Evolutionary conservation across 1,140 invertebrate genomes (phyloP), one percentile per base, ranked within the genome.

Genomic region (Bombus confusus): DNA sequence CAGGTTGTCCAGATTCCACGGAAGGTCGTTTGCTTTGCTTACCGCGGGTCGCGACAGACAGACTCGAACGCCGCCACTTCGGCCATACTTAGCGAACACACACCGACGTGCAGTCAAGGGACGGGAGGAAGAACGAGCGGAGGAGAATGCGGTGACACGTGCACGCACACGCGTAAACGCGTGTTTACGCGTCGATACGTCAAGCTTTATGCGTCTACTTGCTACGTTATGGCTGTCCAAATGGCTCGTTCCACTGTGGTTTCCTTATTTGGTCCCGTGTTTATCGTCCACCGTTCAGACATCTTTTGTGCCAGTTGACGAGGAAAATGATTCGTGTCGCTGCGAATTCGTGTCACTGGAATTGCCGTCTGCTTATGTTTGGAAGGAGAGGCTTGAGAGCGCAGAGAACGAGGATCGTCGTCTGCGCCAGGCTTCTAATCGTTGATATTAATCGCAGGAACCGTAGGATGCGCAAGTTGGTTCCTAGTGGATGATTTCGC

Each of bases 1-100:
- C 95, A 95, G 95, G 95, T 95, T 95, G 94, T 95, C 94, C 95
- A 95, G 94, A 95, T 95, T 95, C 95, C 95, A 94, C 91, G 94
- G 94, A 95, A 95, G 95, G 95, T 95, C 95, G 95, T 95, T 95
- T 94, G 95, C 94, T 95, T 95, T 94, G 94, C 94, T 94, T 94
- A 94, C 92, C 92, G 93, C 94, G 94, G 93, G 93, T 94, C 93
- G 92, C 91, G 93, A 90, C 90, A 88, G 88, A 86, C 89, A 91
- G 91, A 91, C 92, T 92, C 88, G 91, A 91, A 94, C 91, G 86
- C 91, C 91, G 86, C 87, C 91, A 93, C 91, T 93, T 92, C 87
- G 91, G 88, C 87, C 91, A 89, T 90, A 86, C 88, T 87, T 86
- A 88, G 86, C 43, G 80, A 80, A 78, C 59, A 13, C 80, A 74